Evolutionary conservation across 2,113 vertebrate species (phyloP), one percentile per base, ranked within the genome.

Genomic region (Hyla sarda): DNA sequence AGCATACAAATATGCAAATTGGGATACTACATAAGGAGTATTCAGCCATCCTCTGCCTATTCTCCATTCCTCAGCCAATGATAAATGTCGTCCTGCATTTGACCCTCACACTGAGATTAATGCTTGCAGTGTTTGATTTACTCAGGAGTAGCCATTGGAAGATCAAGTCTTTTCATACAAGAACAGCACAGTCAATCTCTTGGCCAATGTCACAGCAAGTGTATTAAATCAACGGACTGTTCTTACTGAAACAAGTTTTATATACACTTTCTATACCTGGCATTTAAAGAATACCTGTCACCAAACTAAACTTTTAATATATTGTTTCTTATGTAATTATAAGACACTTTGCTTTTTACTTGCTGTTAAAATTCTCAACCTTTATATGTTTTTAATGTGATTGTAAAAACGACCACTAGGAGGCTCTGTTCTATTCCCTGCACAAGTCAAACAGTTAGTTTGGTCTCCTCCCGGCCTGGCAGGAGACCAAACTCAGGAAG

Each of bases 101-200:
- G 65, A 83, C 67, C 65, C 47, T 73, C 30, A 14, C 30, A 41
- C 48, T 25, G 21, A 83, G 30, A 83, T 82, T 82, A 47, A 82
- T 72, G 48, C 30, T 71, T 52, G 41, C 58, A 12, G 41, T 65
- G 58, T 45, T 14, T 67, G 32, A 81, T 81, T 82, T 71, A 82
- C 45, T 69, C 0, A 34, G 47, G 45, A 54, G 11, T 37, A 50
- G 30, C 19, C 60, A 28, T 82, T 67, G 78, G 11, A 45, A 2
- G 16, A 48, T 8, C 28, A 2, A 11, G 13, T 48, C 34, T 41
- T 45, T 81, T 60, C 16, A 81, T 32, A 48, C 16, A 48, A 21
- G 23, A 30, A 52, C 17, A 23, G 17, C 41, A 69, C 9, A 71
- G 4, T 1, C 19, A 58, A 58, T 60, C 5, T 16, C 34, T 7